Conservation (phyloP, 2,113 vertebrate species). For the Gobius niger region DNA sequence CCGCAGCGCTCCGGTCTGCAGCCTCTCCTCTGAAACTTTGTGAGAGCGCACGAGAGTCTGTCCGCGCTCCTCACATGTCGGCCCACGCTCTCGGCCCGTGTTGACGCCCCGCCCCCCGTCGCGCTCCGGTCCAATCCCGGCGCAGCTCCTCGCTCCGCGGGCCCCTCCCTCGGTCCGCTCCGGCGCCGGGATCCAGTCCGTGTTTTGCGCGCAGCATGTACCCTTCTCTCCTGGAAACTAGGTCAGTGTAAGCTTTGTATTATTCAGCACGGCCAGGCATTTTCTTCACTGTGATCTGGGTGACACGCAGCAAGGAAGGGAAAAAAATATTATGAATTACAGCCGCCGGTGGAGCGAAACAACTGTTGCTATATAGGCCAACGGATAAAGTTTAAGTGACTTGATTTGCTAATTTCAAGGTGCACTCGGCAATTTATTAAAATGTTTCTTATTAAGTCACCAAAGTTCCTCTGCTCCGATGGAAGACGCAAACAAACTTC, state of each 20-base stretch:
- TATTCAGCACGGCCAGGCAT: slow-evolving; percentile 80
- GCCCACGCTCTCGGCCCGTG: not conserved
- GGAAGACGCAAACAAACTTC: too few species aligned
- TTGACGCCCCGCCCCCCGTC: not conserved
- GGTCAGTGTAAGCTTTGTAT: slow-evolving; percentile 96
- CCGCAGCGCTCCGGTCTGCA: too few species aligned
- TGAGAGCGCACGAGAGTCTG: too few species aligned
- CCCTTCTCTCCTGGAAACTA: slow-evolving; percentile 82
- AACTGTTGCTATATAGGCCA: not conserved
- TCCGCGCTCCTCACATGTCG: not conserved
- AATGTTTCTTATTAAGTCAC: too few species aligned
- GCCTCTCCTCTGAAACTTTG: too few species aligned
- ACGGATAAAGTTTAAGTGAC: too few species aligned
- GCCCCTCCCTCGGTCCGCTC: slow-evolving; percentile 33
- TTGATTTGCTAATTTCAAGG: too few species aligned
- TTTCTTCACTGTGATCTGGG: slow-evolving; percentile 55
- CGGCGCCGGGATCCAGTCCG: slow-evolving; percentile 69
- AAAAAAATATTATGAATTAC: not conserved
- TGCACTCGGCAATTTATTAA: too few species aligned
- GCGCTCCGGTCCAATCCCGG: not conserved
- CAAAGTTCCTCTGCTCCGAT: too few species aligned
- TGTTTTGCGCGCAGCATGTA: slow-evolving; percentile 83
- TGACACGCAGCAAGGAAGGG: slow-evolving; percentile 55
- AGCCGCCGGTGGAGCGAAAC: not conserved
- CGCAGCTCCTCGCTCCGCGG: not conserved